A percentile compares a stretch with the other conserved stretches of the same genome.
These are phyloP conservation scores for Microplitis mediator DNA, from an alignment of 1,140 invertebrate species.

Conservation along the genomic window DNA sequence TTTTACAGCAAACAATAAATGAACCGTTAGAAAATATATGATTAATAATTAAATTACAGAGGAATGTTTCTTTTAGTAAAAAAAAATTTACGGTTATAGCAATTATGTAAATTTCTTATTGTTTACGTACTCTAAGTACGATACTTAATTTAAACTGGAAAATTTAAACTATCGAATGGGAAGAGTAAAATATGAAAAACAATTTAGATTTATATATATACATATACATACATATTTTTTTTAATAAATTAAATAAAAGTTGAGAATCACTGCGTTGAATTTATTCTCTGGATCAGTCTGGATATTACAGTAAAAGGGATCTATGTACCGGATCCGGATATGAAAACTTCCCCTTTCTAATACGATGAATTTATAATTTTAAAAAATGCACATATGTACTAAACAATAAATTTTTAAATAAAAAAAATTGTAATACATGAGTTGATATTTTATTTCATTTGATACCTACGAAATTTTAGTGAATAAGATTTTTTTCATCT, in stretches of 20 bases:
- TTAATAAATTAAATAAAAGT: background rate
- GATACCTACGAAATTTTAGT: no score
- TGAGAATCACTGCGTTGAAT: slow-evolving; percentile 2
- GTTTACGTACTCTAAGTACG: background rate
- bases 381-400: background rate
- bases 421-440: no score
- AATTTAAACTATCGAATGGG: background rate
- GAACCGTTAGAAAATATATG: background rate
- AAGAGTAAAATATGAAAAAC: no score
- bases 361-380: background rate
- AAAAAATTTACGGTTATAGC: background rate
- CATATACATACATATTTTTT: no score
- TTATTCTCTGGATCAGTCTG: no score
- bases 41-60: background rate
- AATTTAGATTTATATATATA: no score
- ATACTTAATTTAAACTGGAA: background rate
- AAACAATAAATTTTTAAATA: background rate
- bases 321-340: slow-evolving; percentile 11
- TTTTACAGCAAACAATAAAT: no score
- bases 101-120: background rate
- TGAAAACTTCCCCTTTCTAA: slow-evolving; percentile 10
- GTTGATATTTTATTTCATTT: no score
- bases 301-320: background rate
- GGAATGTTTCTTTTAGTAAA: background rate
- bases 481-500: no score